Conservation (phyloP, 2,888 invertebrate genomes). For the Drosophila austrosaltans region DNA sequence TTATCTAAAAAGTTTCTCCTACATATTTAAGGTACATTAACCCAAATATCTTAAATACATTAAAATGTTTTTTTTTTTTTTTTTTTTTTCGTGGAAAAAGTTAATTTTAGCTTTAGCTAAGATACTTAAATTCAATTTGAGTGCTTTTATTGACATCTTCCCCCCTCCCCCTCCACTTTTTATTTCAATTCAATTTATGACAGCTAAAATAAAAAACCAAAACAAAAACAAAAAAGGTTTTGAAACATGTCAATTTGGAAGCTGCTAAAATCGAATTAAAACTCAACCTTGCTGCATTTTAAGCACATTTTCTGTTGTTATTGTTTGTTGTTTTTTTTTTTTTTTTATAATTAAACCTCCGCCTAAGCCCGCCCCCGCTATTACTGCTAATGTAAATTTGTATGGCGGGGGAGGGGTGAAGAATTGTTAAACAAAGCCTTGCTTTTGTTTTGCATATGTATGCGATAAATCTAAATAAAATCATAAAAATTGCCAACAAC, state of each 20-base stretch:
- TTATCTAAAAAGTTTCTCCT: no score
- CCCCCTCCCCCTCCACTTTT: not conserved
- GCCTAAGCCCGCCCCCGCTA: constrained; percentile 1
- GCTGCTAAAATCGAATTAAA: constrained; percentile 32
- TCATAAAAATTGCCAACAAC: constrained; percentile 68
- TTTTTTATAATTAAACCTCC: constrained; percentile 10
- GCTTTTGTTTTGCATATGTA: constrained; percentile 37
- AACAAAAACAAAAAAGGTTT: constrained; percentile 3
- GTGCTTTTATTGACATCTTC: not conserved
- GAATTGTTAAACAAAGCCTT: constrained; percentile 26
- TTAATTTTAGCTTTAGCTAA: no score
- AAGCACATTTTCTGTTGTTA: constrained; percentile 12
- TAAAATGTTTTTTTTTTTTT: no score
- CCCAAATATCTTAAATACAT: no score
- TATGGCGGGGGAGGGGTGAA: not conserved
- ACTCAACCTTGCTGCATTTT: constrained; percentile 45
- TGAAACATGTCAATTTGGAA: constrained; percentile 23
- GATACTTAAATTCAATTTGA: not conserved
- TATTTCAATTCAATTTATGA: constrained; percentile 11
- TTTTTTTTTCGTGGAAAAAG: no score
- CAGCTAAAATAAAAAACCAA: constrained; percentile 1
- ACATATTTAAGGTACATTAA: no score
- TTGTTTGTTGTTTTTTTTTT: not conserved
- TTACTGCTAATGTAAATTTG: not conserved
- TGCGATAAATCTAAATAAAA: constrained; percentile 60